Base-by-base conservation (phyloP, 2,888 invertebrate species). In the Chymomyza amoena region DNA sequence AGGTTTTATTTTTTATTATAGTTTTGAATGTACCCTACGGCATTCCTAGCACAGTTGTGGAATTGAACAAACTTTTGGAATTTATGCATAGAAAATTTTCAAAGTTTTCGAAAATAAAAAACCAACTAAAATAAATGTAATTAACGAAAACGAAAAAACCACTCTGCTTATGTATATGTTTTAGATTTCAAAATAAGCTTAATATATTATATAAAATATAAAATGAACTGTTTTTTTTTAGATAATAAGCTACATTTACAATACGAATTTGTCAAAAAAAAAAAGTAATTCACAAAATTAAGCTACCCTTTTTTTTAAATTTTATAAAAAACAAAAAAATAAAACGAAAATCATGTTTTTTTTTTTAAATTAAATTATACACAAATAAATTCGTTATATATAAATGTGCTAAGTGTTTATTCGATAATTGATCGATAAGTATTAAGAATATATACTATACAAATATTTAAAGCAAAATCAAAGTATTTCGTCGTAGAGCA, bases 21-120 rank as follows among this genome's bases (percentile, higher is more conserved):
- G 65, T 67, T 84, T 69, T 77, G 74, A 72, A 72, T 84, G 68
- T 82, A 65, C 65, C 66, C 73, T 76, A 87, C 87, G 87, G 82
- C 88, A 87, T 85, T 83, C 84, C 88, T 85, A 83, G 87, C 84
- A 84, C 87, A 86, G 78, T 86, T 84, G 72, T 84, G 84, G 87
- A 84, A 88, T 88, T 88, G 84, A 82, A 81, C 63, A 81, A 81
- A 54, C 10, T 70, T 83, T 82, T 78, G 79, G 73, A 79, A 81
- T 81, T 73, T 73, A 71, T 25, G 62, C 54, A 60, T 65, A 68
- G 13, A 78, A 69, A 64, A 70, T 64, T 76, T 77, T 68, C 69
- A 77, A 72, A 52, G 39, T 45, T 20, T 57, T 6, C 4, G 6
- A 6, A 32, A 32, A 32, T n/a, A 54, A 54, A 54, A 54, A 54